A percentile compares a stretch with the other conserved stretches of the same genome.
phyloP scores from a whole-genome alignment of 2,113 vertebrate species.

The Eurypyga helias region DNA sequence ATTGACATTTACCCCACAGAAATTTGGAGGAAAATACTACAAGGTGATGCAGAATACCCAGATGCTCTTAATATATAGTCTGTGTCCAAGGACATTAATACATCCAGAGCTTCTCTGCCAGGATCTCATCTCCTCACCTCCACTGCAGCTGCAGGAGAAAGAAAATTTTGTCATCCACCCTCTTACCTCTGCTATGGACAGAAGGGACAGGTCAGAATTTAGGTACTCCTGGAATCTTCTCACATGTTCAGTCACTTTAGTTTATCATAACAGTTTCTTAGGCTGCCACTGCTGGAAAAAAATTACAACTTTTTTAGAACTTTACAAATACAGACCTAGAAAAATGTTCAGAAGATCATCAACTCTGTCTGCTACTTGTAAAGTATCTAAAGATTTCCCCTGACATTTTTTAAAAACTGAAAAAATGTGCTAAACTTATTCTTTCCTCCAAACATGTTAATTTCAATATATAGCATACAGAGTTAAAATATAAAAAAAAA shows the following conservation, averaged over 20 bases:
- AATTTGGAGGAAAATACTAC: neutral
- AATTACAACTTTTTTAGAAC: neutral
- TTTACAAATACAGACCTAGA: neutral
- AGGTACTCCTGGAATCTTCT: neutral
- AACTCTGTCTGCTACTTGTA: neutral
- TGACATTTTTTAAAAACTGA: neutral
- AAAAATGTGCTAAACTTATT: neutral
- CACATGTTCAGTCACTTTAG: neutral
- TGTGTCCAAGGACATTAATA: neutral
- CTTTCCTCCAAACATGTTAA: neutral
- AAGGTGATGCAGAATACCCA: neutral
- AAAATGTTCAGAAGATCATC: neutral
- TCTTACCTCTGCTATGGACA: neutral
- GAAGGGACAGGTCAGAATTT: neutral
- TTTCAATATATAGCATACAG: neutral
- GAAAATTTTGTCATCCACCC: neutral
- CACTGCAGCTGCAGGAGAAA: neutral
- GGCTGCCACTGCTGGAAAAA: neutral
- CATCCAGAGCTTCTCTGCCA: neutral
- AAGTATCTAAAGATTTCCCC: neutral
- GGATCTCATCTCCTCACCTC: neutral
- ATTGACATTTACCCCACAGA: neutral
- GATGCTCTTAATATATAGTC: neutral
- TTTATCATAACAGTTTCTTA: neutral
- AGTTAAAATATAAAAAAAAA: too few relatives aligned